Conservation (phyloP, 2,797 vertebrate species). For the Rachycentron canadum region DNA sequence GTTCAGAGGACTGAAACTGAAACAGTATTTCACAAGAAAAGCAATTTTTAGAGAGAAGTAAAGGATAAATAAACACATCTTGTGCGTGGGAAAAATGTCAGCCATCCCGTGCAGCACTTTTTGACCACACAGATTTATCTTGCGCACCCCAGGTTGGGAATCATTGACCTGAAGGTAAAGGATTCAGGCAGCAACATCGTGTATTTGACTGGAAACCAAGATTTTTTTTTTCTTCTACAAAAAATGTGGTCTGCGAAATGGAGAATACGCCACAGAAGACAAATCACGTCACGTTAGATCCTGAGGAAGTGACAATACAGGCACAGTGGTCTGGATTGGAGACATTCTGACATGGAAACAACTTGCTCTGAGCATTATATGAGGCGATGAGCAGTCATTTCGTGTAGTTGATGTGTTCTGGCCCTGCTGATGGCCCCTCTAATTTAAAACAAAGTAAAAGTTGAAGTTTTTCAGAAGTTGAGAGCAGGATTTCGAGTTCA, state of each 20-base stretch:
- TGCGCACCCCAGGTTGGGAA: not conserved
- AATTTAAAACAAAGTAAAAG: constrained; percentile 25
- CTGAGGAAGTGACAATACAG: not conserved
- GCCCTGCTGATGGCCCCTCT: constrained; percentile 1
- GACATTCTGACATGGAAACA: constrained; percentile 7
- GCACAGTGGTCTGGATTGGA: constrained; percentile 1
- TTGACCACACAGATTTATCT: not conserved
- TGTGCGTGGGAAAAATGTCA: not conserved
- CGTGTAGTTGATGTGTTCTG: not conserved
- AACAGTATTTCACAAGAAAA: not conserved
- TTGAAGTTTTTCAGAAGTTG: constrained; percentile 20
- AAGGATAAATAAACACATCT: not conserved
- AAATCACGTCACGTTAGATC: not conserved
- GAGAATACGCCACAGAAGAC: not conserved
- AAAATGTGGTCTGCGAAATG: constrained; percentile 1
- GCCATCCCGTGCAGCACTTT: not conserved
- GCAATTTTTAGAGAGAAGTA: not conserved
- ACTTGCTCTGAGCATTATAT: not conserved
- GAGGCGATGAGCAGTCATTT: not conserved
- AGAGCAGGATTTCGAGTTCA: constrained; percentile 20
- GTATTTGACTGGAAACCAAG: not conserved
- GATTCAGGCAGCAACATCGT: constrained; percentile 2
- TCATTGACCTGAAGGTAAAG: not conserved
- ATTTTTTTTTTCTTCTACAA: not conserved
- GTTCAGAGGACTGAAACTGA: not conserved